Conservation (phyloP, 2,797 vertebrate species). For the Pseudocheirus occidentalis region DNA sequence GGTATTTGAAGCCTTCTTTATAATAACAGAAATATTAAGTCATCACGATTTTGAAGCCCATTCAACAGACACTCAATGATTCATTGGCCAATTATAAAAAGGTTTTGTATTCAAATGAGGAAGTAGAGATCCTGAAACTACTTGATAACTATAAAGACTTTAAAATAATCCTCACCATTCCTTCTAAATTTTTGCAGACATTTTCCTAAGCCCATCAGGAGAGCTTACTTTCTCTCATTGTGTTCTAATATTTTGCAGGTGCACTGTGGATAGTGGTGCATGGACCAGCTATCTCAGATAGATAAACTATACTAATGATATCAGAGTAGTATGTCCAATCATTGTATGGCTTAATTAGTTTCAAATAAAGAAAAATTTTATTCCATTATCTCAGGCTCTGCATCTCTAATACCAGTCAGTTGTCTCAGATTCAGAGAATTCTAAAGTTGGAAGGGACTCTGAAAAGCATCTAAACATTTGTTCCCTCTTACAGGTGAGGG, state of each 20-base stretch:
- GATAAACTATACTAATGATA: not conserved
- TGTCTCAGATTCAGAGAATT: not conserved
- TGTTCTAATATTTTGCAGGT: slow-evolving; percentile 22
- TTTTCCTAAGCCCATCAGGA: slow-evolving; percentile 6
- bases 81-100: slow-evolving; percentile 28
- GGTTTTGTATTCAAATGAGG: slow-evolving; percentile 46
- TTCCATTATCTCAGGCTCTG: not conserved
- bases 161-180: slow-evolving; percentile 41
- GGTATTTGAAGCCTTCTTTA: slow-evolving; percentile 21
- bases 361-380: not conserved
- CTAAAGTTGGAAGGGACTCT: not conserved
- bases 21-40: slow-evolving; percentile 40
- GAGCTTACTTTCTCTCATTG: slow-evolving; percentile 42
- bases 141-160: slow-evolving; percentile 28
- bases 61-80: slow-evolving; percentile 43
- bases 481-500: not conserved
- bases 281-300: not conserved
- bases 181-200: slow-evolving; percentile 46
- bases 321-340: not conserved
- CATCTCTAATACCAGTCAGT: not conserved
- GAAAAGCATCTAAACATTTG: not conserved
- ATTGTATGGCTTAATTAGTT: not conserved
- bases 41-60: slow-evolving; percentile 19
- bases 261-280: not conserved
- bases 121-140: slow-evolving; percentile 25